Evolutionary conservation across 53 echinoderm and acorn worm genomes (phyloP), one percentile per base, ranked within the genome.

Genomic region (Arbacia lixula): DNA sequence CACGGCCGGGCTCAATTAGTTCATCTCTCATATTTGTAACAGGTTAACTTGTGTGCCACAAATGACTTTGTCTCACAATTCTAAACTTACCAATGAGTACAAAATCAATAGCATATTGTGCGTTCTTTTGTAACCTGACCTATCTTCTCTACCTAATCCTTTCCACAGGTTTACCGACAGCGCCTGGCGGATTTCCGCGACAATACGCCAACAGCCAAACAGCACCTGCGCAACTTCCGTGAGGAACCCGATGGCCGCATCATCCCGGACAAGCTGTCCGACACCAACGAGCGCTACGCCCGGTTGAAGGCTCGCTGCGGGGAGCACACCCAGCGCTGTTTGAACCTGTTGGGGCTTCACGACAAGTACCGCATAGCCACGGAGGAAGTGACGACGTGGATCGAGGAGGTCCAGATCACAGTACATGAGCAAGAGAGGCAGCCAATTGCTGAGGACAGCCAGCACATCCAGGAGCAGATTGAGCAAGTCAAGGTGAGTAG

Each of bases 251-350:
- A 95, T 76, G 76, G 91, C 0, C 88, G 85, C 68, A 86, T 91
- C 81, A 86, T 99, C 71, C 83, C 66, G 22, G 92, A 86, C 62
- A 95, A 95, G 71, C 89, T 95, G 26, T 66, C 56, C 1, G 99
- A 95, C 30, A 81, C 87, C 85, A 99, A 99, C 49, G 95, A 99
- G 29, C 92, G 93, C 56, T 99, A 99, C 58, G 90, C 95, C 12
- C 58, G 87, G 12, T 89, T 99, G 58, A 99, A 99, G 89, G 52
- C 82, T 53, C 88, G 92, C 60, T 90, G 90, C 93, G 91, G 88
- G 62, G 85, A 90, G 38, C 94, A 99, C 85, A 92, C 94, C 4
- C 95, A 91, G 76, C 86, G 83, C 67, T 92, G 92, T 55, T 50
- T 90, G 41, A 74, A 88, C 58, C 87, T 99, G 36, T 89, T 99